Evolutionary conservation across 1,140 invertebrate species (phyloP).

Genomic region (Trichogramma pretiosum): DNA sequence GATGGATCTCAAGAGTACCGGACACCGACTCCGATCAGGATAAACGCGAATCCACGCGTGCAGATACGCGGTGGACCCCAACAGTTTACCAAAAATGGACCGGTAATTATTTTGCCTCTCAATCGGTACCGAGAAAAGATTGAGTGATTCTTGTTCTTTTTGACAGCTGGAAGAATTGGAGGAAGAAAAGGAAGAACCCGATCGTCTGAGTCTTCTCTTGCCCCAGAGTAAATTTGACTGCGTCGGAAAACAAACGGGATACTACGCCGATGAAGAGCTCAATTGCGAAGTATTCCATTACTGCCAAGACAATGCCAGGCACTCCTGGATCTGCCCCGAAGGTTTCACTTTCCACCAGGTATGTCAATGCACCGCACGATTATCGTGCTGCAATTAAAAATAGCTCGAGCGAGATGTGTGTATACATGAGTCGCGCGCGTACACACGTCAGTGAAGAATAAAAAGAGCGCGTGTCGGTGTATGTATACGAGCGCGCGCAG

Average conservation of each 20-base stretch:
- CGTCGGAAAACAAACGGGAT: constrained; percentile 70
- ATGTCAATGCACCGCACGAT: too few species aligned
- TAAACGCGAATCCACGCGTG: constrained; percentile 3
- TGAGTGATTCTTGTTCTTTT: too few species aligned
- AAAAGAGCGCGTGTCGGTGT: too few species aligned
- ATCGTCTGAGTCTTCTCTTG: constrained; percentile 67
- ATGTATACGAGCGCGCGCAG: too few species aligned
- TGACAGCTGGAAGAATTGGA: constrained; percentile 52
- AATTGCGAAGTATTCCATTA: constrained; percentile 91
- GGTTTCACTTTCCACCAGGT: constrained; percentile 88
- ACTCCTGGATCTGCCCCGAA: constrained; percentile 89
- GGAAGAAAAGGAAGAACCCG: constrained; percentile 75
- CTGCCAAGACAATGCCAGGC: constrained; percentile 80
- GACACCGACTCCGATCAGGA: constrained; percentile 14
- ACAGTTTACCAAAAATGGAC: constrained; percentile 19
- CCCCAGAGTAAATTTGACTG: constrained; percentile 79
- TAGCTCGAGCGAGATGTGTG: too few species aligned
- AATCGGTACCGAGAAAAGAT: too few species aligned
- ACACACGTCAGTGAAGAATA: too few species aligned
- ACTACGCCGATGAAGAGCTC: constrained; percentile 83
- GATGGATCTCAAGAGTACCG: constrained; percentile 17
- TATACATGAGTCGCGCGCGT: too few species aligned
- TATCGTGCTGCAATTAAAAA: too few species aligned
- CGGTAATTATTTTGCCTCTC: too few species aligned
- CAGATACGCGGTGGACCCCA: constrained; percentile 14